phyloP scores from a whole-genome alignment of 53 echinoderm and acorn worm genomes.

The Luidia sarsii region DNA sequence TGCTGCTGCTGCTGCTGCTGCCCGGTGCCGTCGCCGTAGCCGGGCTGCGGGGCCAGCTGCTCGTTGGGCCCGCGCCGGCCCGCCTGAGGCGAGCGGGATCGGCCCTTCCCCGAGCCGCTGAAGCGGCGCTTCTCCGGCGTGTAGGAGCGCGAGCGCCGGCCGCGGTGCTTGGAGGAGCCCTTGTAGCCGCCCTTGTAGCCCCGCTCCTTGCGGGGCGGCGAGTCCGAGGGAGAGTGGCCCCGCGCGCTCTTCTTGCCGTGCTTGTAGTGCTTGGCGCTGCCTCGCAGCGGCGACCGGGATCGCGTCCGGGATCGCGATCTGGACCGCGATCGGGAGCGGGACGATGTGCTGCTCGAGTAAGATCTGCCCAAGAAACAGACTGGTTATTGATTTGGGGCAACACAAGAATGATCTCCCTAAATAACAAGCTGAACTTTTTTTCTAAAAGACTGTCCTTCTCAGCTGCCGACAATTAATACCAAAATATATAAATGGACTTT shows the following conservation, averaged over 20 bases:
- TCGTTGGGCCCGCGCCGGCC: background rate
- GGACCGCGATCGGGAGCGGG: constrained; percentile 34
- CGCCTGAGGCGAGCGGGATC: constrained; percentile 17
- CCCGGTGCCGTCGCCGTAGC: background rate
- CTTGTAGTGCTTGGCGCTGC: background rate
- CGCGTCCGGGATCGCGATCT: constrained; percentile 34
- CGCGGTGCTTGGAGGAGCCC: constrained; percentile 16
- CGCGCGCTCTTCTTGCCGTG: constrained; percentile 23
- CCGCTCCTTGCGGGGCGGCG: constrained; percentile 25
- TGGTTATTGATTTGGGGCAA: no score
- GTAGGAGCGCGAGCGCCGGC: constrained; percentile 23
- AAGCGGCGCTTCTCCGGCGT: constrained; percentile 12
- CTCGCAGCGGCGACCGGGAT: constrained; percentile 32
- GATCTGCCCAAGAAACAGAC: constrained; percentile 21
- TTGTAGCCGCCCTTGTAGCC: constrained; percentile 11
- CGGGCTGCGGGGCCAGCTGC: background rate
- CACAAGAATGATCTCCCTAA: no score
- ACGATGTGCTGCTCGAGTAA: constrained; percentile 35
- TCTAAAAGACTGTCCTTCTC: no score
- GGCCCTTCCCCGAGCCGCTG: constrained; percentile 1
- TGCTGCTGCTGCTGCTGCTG: constrained; percentile 15
- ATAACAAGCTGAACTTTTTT: no score
- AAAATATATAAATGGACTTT: no score
- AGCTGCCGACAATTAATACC: no score
- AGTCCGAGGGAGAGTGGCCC: constrained; percentile 21